Conservation (phyloP, 2,797 vertebrate species). For the Dendrocincla tyrannina region DNA sequence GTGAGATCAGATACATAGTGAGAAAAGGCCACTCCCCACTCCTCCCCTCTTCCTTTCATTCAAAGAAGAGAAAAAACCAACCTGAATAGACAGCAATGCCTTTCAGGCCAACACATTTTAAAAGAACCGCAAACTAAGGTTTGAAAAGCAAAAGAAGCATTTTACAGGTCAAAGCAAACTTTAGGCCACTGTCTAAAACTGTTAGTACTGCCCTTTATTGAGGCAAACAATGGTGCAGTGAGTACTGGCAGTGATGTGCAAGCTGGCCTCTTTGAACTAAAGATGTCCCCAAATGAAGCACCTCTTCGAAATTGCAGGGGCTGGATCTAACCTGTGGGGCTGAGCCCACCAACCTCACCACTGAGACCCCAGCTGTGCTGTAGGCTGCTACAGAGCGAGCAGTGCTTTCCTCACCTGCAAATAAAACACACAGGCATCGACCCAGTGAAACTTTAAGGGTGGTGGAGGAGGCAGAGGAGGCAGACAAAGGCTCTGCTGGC, state of each 20-base stretch:
- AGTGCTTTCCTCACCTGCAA: background rate
- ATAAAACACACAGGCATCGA: background rate
- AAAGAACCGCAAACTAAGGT: background rate
- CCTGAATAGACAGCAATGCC: background rate
- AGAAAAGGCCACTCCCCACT: background rate
- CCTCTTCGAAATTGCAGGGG: fast-evolving
- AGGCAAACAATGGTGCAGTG: background rate
- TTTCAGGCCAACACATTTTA: background rate
- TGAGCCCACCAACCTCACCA: background rate
- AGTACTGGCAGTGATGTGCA: background rate
- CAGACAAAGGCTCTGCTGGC: background rate
- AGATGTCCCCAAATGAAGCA: background rate
- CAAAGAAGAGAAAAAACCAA: background rate
- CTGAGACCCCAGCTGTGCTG: fast-evolving
- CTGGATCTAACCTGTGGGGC: background rate
- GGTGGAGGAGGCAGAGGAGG: background rate
- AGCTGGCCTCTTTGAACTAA: background rate
- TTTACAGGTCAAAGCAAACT: background rate
- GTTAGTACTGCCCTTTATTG: background rate
- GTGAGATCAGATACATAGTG: background rate
- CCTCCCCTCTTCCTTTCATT: background rate
- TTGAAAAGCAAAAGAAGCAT: background rate
- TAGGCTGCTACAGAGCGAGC: background rate
- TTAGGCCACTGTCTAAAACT: background rate
- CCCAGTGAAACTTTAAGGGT: fast-evolving